These are phyloP conservation scores for Sus scrofa DNA, from an alignment of 2,113 vertebrate species.

Conservation along the genomic window T2T-Sscrofa CM000824.6:78820001-78820500, in stretches of 20 bases:
- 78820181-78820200: slow-evolving; percentile 50
- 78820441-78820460: too few species aligned
- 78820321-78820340: background rate
- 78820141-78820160: background rate
- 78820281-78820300: background rate
- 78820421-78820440: background rate
- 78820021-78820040: background rate
- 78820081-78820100: background rate
- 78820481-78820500: background rate
- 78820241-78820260: background rate
- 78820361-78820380: background rate
- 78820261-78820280: background rate
- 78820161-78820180: background rate
- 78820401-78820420: background rate
- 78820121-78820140: background rate
- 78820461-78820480: background rate
- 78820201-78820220: slow-evolving; percentile 47
- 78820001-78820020: background rate
- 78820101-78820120: background rate
- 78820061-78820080: background rate
- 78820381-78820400: background rate
- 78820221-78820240: slow-evolving; percentile 20
- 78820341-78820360: background rate
- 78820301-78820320: background rate
- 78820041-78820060: background rate